Evolutionary conservation across 2,888 invertebrate species (phyloP).

Genomic region (Leucophenga montana): DNA sequence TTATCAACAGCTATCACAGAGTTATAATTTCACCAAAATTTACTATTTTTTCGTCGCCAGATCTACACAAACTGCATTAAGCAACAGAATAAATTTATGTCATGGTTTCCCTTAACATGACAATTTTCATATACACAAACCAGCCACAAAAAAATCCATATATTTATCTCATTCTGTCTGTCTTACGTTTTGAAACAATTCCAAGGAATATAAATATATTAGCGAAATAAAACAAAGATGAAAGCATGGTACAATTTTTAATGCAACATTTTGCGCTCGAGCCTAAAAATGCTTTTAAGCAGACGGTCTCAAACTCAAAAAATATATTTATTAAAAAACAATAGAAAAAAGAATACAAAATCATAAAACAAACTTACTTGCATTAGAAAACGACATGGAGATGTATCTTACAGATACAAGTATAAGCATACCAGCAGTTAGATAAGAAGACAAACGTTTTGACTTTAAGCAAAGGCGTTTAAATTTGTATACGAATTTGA

Average conservation of each 20-base stretch:
- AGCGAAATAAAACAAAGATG: constrained; percentile 14
- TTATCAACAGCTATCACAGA: no score
- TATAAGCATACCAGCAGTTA: no score
- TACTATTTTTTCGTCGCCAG: no score
- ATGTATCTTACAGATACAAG: neutral
- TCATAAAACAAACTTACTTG: no score
- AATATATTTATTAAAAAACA: neutral
- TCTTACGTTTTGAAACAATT: constrained; percentile 25
- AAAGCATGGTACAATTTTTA: constrained; percentile 17
- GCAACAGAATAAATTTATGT: neutral
- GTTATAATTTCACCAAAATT: no score
- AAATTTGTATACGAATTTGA: no score
- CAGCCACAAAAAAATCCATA: neutral
- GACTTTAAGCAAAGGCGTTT: no score
- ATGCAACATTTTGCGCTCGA: constrained; percentile 5
- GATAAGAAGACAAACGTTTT: no score
- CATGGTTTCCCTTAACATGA: constrained; percentile 9
- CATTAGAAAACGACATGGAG: neutral
- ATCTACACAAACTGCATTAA: no score
- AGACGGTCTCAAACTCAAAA: neutral
- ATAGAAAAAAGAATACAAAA: constrained; percentile 1
- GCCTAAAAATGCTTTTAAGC: constrained; percentile 21
- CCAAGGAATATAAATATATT: constrained; percentile 16
- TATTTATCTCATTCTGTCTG: neutral
- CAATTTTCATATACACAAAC: neutral